A percentile compares a stretch with the other conserved stretches of the same genome.
These are phyloP conservation scores for Phaenicophaeus curvirostris DNA, from an alignment of 2,797 vertebrate species.

Conservation along the genomic window DNA sequence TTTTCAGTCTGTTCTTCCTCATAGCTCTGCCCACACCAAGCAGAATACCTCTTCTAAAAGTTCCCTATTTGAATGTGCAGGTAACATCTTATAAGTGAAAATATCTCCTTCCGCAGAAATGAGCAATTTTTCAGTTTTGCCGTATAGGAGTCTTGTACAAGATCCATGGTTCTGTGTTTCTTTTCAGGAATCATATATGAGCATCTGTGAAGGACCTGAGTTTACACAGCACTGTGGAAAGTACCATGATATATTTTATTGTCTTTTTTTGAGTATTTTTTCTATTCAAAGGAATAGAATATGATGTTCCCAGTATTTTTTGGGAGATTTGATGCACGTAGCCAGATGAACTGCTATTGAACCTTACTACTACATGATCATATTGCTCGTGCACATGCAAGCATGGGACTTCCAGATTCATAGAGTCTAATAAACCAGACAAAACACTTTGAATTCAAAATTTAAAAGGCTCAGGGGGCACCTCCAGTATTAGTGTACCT, in stretches of 20 bases:
- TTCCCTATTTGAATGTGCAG: background rate
- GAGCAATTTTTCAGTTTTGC: background rate
- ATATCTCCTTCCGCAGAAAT: conserved; percentile 18
- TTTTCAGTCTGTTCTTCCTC: background rate
- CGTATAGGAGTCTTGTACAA: background rate
- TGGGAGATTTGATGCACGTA: background rate
- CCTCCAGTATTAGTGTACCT: background rate
- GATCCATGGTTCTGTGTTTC: background rate
- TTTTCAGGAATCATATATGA: background rate
- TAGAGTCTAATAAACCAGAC: background rate
- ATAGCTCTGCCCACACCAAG: background rate
- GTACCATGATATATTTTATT: background rate
- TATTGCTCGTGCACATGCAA: background rate
- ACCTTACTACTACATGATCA: background rate
- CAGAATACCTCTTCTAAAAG: background rate
- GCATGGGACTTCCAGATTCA: background rate
- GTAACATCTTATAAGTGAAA: conserved; percentile 10
- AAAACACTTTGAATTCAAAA: background rate
- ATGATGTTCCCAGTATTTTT: conserved; percentile 18
- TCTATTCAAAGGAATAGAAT: conserved; percentile 1
- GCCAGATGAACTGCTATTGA: conserved; percentile 24
- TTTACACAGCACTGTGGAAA: background rate
- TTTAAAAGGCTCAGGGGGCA: background rate
- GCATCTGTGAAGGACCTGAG: conserved; percentile 2
- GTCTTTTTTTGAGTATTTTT: background rate